Conservation (phyloP, 2,797 vertebrate species). For the Myripristis jacobus region DNA sequence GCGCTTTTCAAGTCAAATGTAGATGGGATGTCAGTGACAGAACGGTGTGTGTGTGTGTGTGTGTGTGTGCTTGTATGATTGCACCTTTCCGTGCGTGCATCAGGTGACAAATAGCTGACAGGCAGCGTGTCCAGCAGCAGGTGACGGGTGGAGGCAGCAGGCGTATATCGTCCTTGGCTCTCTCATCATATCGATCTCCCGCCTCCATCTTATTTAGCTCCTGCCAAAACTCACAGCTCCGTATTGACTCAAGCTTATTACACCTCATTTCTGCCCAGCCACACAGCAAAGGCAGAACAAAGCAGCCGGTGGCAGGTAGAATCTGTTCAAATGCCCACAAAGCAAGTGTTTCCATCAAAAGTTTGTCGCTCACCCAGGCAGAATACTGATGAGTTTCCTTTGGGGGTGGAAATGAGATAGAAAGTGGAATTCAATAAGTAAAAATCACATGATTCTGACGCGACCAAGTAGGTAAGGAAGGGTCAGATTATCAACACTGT, state of each 20-base stretch:
- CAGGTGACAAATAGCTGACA: slow-evolving; percentile 64
- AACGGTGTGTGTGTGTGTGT: not conserved
- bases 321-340: slow-evolving; percentile 24
- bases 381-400: slow-evolving; percentile 24
- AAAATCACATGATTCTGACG: not conserved
- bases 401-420: not conserved
- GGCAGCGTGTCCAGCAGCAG: slow-evolving; percentile 58
- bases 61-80: slow-evolving; percentile 30
- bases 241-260: slow-evolving; percentile 75
- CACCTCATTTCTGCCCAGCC: slow-evolving; percentile 46
- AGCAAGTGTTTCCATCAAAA: slow-evolving; percentile 54
- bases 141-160: slow-evolving; percentile 37
- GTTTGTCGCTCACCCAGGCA: slow-evolving; percentile 26
- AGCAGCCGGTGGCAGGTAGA: slow-evolving; percentile 38
- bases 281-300: slow-evolving; percentile 53
- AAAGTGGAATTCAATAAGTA: not conserved
- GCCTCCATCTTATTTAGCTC: slow-evolving; percentile 76
- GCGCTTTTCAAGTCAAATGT: not conserved
- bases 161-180: slow-evolving; percentile 51
- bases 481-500: too few relatives aligned
- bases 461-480: too few relatives aligned
- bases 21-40: slow-evolving; percentile 6
- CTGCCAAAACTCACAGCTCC: slow-evolving; percentile 77
- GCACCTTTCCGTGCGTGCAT: slow-evolving; percentile 30
- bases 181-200: slow-evolving; percentile 69